Base-by-base conservation (phyloP, 2,113 vertebrate species). In the Heterochromis multidens region DNA sequence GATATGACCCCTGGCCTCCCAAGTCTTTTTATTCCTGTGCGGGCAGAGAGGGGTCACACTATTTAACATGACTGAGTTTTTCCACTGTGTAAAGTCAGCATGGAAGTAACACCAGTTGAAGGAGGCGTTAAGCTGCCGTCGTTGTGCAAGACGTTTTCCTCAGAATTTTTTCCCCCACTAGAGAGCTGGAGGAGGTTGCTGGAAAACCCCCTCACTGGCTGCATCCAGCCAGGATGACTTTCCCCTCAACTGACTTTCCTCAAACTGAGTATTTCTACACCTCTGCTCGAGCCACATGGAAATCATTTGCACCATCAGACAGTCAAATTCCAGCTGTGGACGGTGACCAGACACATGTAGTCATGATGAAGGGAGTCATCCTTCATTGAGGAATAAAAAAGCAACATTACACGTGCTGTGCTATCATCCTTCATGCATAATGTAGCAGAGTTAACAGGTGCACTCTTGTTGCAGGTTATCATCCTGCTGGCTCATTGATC, bases 201-300 rank as follows among this genome's bases (percentile, higher is more conserved):
- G 96, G 95, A 96, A 95, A 92, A 91, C 92, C 89, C 92, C 89
- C 91, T 92, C 88, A 88, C 76, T 90, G 92, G 93, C 90, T 91
- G 37, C 31, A 76, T 93, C 87, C 88, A 92, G 93, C 85, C 89
- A 60, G 85, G 91, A 94, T 84, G 91, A 92, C 91, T 91, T 94
- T 91, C 88, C 87, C 88, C 91, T 92, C 79, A 12, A 87, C 79
- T 88, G 93, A 95, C 93, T 94, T 95, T 94, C 93, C 88, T 91
- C 85, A 90, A 94, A 91, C 88, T 62, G 62, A 92, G 91, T 88
- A 85, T 94, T 94, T 95, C 93, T 94, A 88, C 93, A 93, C 94
- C 88, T 93, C 91, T 85, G 89, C 92, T 84, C 37, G 57, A 88
- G 91, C 90, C 96, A 96, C 93, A 95, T 95, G 95, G 94, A 94